Base-by-base conservation (phyloP, 2,888 invertebrate genomes). In the Caenorhabditis sp. region DNA sequence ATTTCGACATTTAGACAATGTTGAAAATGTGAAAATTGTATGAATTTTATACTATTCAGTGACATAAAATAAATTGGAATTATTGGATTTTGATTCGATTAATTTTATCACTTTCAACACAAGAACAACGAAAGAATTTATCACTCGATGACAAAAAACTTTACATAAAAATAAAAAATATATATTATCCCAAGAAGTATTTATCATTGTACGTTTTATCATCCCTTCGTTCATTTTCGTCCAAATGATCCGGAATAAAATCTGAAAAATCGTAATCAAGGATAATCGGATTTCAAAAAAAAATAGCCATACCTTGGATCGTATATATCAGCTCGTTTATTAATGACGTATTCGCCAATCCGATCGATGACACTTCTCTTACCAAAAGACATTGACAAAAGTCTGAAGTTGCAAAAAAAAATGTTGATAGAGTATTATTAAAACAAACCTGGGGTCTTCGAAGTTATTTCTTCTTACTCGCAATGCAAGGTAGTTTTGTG, bases 221-320 rank as follows among this genome's bases (percentile, higher is more conserved):
- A 8, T 49, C 19, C n/a, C 49, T 54, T 24, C 4, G 54, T 24
- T 69, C 58, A 74, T 31, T 70, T 75, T 37, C 62, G 60, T 21
- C 75, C 75, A 27, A 69, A 75, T 10, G 75, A 66, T 21, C 75
- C 75, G 27, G 69, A 69, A 61, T 69, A 75, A 54, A 74, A 74
- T 62, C 74, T 73, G 65, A 2, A 71, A 14, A 12, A 23, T 49
- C 6, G 1, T 10, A 10, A 4, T 1, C 1, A 19, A 36, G 3
- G 43, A 43, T 10, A 43, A 43, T 10, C 14, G 12, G 6, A 10
- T 43, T 43, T 14, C 8, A 17, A 17, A 43, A 43, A 17, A 43
- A 43, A 17, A 17, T 43, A 17, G 14, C 10, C 17, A 5, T 59
- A 73, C 73, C 73, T 36, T 50, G 75, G 75, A 43, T 75, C 75